Base-by-base conservation (phyloP, 2,888 invertebrate genomes). In the Sarcophaga carnaria region DNA sequence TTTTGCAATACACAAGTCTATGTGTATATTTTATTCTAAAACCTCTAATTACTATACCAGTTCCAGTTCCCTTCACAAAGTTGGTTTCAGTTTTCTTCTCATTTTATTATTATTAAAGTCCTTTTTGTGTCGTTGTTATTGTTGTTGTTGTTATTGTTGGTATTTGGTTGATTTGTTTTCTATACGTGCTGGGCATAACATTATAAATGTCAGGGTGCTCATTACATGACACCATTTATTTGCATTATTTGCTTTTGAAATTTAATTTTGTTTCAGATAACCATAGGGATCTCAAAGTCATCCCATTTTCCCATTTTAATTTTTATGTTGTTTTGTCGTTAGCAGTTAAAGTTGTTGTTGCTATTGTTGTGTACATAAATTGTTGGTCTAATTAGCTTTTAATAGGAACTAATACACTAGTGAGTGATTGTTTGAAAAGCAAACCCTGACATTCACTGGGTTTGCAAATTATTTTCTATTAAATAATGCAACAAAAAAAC, bases 311-410 rank as follows among this genome's bases (percentile, higher is more conserved):
- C 54, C 54, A 12, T 14, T 54, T 54, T 54, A 14, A 54, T 17
- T 45, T 63, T 59, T 63, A 8, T 25, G 12, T 22, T 70, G n/a
- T 17, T n/a, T 47, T 69, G n/a, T 69, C 22, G n/a, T 69, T 27
- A 62, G 11, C 45, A 60, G 54, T 54, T 54, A 17, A 12, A 54
- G 54, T 54, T 67, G 45, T 8, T 67, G 67, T 20, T 37, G 11
- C 14, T 10, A 37, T 37, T 37, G 25, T 69, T 78, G 63, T 17
- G 25, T 72, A 49, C 60, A 27, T 17, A 62, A 64, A 66, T 76
- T 84, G 70, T 45, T 45, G 14, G 14, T 70, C 70, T 80, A 84
- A 84, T 84, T 84, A 84, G 75, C 75, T 70, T 70, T 70, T 84
- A 84, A 76, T 80, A 27, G 63, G 12, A 75, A 71, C 75, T 71